A percentile compares a stretch with the other conserved stretches of the same genome.
phyloP scores from a whole-genome alignment of 2,797 vertebrate genomes.

The Melanotaenia nigrans region DNA sequence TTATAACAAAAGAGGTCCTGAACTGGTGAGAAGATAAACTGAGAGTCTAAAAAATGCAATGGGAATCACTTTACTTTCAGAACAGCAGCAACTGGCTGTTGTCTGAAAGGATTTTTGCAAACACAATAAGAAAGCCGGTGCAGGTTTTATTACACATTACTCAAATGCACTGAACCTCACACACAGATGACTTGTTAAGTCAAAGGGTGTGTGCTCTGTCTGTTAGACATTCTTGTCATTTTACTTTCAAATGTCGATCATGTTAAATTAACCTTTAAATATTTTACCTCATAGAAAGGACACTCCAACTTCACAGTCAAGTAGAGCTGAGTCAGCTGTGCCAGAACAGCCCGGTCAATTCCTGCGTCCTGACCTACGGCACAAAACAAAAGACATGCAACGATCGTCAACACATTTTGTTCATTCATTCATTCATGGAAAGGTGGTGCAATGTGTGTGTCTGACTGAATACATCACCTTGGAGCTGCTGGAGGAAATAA shows the following conservation, averaged over 20 bases:
- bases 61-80: no score
- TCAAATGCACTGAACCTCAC: constrained; percentile 9
- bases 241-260: neutral
- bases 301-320: constrained; percentile 90
- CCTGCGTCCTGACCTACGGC: constrained; percentile 79
- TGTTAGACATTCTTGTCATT: constrained; percentile 13
- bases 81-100: neutral
- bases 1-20: neutral
- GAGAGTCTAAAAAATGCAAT: neutral
- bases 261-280: constrained; percentile 3
- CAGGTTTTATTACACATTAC: constrained; percentile 6
- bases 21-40: neutral
- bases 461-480: constrained; percentile 81
- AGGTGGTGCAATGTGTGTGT: neutral
- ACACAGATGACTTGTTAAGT: neutral
- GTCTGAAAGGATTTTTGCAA: neutral
- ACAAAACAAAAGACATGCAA: constrained; percentile 25
- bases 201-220: constrained; percentile 33
- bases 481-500: constrained; percentile 89
- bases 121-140: neutral
- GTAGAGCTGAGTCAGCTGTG: constrained; percentile 90
- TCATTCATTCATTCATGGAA: neutral
- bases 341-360: constrained; percentile 78
- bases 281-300: constrained; percentile 88
- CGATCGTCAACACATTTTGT: neutral